A percentile compares a stretch with the other conserved stretches of the same genome.
phyloP scores from a whole-genome alignment of 2,888 invertebrate species.

The Dynastes maya region DNA sequence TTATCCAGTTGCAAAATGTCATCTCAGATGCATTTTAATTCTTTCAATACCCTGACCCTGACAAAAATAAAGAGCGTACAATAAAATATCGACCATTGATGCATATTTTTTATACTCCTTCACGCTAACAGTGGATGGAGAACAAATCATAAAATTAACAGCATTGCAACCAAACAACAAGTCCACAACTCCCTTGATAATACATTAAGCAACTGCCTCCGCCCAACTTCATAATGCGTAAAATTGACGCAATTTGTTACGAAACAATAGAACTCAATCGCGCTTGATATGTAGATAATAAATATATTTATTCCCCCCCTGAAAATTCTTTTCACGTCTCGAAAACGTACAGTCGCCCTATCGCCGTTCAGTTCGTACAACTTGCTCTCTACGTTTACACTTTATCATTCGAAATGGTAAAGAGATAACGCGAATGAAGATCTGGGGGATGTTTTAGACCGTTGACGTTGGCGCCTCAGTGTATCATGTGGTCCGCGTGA shows the following conservation, averaged over 20 bases:
- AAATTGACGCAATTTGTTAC: conserved; percentile 59
- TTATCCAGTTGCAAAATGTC: too few relatives aligned
- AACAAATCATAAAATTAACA: background rate
- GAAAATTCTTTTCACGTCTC: conserved; percentile 4
- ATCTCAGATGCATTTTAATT: too few relatives aligned
- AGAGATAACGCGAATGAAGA: conserved; percentile 39
- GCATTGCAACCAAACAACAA: background rate
- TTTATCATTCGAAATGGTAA: conserved; percentile 37
- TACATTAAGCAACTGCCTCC: conserved; percentile 10
- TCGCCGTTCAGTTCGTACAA: conserved; percentile 3
- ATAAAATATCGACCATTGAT: too few relatives aligned
- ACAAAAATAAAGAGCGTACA: too few relatives aligned
- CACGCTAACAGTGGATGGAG: too few relatives aligned
- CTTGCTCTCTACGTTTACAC: conserved; percentile 3
- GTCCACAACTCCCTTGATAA: background rate
- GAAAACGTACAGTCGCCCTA: background rate
- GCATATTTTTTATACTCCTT: too few relatives aligned
- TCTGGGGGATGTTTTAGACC: conserved; percentile 33
- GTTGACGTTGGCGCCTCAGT: conserved; percentile 44
- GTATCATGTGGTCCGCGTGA: conserved; percentile 57
- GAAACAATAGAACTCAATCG: conserved; percentile 54
- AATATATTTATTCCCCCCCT: conserved; percentile 35
- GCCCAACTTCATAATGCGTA: conserved; percentile 53
- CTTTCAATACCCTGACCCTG: too few relatives aligned
- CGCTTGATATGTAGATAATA: conserved; percentile 35